Evolutionary conservation across 2,797 vertebrate species (phyloP), one percentile per base, ranked within the genome.

Genomic region (Pipistrellus kuhlii): DNA sequence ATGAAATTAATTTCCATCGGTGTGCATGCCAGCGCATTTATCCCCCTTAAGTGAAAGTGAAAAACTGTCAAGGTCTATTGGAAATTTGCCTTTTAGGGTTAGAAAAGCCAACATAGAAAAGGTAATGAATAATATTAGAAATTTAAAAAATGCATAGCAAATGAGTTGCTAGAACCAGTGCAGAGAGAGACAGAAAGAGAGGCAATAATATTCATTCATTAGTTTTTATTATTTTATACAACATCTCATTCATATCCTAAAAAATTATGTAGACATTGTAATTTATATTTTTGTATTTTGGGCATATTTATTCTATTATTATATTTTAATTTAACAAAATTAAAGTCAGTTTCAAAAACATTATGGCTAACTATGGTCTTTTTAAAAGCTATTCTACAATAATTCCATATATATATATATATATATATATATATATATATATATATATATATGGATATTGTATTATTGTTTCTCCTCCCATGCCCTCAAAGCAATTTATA

Each of bases 1-100:
- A 96, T 93, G 3, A 97, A 97, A 97, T 96, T 98, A 96, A 97
- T 97, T 98, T 98, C 89, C 88, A 97, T 12, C 88, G 25, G 0
- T 96, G 73, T 96, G 27, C 91, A 96, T 96, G 53, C 18, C 95
- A 62, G 17, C 94, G 64, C 38, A 96, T 96, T 97, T 98, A 93
- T 96, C 18, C 92, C 12, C 90, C 77, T 90, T 73, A 96, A 98
- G 97, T 94, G 35, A 94, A 97, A 95, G 44, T 51, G 30, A 76
- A 97, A 97, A 93, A 91, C 10, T 94, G 46, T 96, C 90, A 96
- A 69, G 81, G 4, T 78, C 23, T 96, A 72, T 93, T 95, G 75
- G 77, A 97, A 97, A 92, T n/a, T 96, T 90, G 68, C 59, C 18
- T 78, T 1, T 94, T 89, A 96, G 6, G 14, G 53, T 97, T 97